Base-by-base conservation (phyloP, 2,797 vertebrate species). In the Orestias chungarensis region DNA sequence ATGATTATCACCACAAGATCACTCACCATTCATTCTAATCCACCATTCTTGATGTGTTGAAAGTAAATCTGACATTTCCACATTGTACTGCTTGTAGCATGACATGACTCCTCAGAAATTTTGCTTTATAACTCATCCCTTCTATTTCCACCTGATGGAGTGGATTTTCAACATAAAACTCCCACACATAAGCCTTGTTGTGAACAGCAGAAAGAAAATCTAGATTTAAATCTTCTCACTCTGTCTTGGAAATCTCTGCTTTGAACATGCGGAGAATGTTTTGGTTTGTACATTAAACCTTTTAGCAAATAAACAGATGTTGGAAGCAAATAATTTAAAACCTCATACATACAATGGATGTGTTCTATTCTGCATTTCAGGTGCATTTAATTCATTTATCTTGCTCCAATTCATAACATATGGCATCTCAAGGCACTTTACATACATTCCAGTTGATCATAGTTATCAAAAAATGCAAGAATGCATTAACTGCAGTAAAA, bases 91-190 rank as follows among this genome's bases (percentile, higher is more conserved):
- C 17, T 64, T 44, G 6, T 3, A 27, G 25, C 40, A 9, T 25
- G 12, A 40, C 6, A 0, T 35, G 44, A 1, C 47, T 54, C 17
- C 50, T 27, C 10, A 49, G 43, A 25, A 46, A 9, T 25, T 42
- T 62, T 68, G 12, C 27, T 55, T 55, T 55, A 11, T 55, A 54
- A 23, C 15, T 18, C 35, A 68, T 68, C 25, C 25, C 38, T 55
- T 38, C 35, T 35, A 9, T 50, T 55, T 68, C 49, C 15, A 42
- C 14, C 50, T 42, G 25, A 42, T 40, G 25, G 25, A 54, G 49
- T 33, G n/a, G 33, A 68, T 52, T 23, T 15, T 66, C 66, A 68
- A 38, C 50, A 42, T 18, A 54, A 55, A 42, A 42, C 35, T 54
- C 38, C 66, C 49, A 55, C 50, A 42, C 35, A 29, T 9, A 29